Base-by-base conservation (phyloP, 2,113 vertebrate species). In the Thamnophis sirtalis region DNA sequence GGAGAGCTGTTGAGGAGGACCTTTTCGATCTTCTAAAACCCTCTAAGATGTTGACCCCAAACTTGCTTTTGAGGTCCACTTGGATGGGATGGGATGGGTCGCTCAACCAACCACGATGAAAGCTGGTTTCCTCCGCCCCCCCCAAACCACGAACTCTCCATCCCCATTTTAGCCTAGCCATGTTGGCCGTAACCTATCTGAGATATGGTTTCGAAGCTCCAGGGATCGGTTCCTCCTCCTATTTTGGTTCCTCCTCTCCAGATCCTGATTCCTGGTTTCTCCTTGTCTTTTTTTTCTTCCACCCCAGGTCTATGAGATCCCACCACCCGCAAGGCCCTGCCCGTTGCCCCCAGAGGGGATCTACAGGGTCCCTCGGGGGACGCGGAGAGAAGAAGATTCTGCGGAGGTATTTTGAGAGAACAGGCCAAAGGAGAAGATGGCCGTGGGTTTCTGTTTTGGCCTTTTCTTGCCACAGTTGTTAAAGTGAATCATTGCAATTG, bases 251-350 rank as follows among this genome's bases (percentile, higher is more conserved):
- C 73, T 33, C 19, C 51, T 84, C 43, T 56, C 2, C 15, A 22
- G 7, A 3, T 1, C 17, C 10, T 21, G 22, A 6, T 2, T 17
- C 9, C 15, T 43, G 58, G 22, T 4, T 4, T 58, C 26, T 92
- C n/a, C 86, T 50, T 13, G 87, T 91, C 0, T 93, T n/a, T 90
- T 63, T 13, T 90, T 63, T 13, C 87, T 84, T 56, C 11, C 15
- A 4, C 8, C 50, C n/a, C 92, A 99, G 98, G 98, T 99, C 0
- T 97, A 97, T 48, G 96, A 97, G 91, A 96, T 97, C 0, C 97
- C 97, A 24, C 96, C 97, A 0, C 95, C 96, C 28, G 96, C 97
- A 51, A 95, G 96, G 33, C 97, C 94, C 22, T 97, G 95, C 88
- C 93, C 94, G 5, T 84, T 84, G 11, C 85, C 84, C 51, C 93